Conservation (phyloP, 1,140 invertebrate species). For the Aphelenchoides avenae region DNA sequence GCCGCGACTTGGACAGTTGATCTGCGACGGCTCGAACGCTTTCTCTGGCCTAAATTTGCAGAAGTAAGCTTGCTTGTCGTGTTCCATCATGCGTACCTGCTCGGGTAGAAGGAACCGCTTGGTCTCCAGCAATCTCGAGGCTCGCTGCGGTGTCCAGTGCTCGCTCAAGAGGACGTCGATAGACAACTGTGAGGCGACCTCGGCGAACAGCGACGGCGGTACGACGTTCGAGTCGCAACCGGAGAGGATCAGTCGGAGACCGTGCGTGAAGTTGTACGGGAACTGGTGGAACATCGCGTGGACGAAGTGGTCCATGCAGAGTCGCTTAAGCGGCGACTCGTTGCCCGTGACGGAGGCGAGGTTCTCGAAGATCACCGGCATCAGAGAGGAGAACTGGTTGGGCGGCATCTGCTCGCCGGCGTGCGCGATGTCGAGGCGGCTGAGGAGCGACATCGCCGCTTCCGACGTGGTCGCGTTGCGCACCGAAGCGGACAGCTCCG, state of each 20-base stretch:
- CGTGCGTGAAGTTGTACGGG: conserved; percentile 33
- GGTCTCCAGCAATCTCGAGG: too few species aligned
- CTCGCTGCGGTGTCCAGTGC: conserved; percentile 18
- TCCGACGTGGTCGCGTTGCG: conserved; percentile 22
- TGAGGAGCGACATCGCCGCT: conserved; percentile 24
- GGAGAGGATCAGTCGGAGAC: conserved; percentile 26
- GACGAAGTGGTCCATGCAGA: conserved; percentile 30
- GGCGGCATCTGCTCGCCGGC: conserved; percentile 30
- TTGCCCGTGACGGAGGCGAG: conserved; percentile 22
- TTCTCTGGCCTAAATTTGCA: conserved; percentile 27
- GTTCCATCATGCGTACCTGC: too few species aligned
- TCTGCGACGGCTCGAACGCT: conserved; percentile 27
- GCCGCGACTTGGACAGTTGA: conserved; percentile 27
- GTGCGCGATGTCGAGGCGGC: conserved; percentile 33
- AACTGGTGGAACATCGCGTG: conserved; percentile 40
- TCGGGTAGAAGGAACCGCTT: too few species aligned
- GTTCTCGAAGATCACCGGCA: conserved; percentile 46
- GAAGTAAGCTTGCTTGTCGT: too few species aligned
- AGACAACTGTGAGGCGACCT: conserved; percentile 14
- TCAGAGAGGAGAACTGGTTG: conserved; percentile 33
- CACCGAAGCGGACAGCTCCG: conserved; percentile 29
- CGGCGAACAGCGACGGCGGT: conserved; percentile 18
- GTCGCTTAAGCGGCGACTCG: conserved; percentile 4
- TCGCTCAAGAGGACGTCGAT: conserved; percentile 11
- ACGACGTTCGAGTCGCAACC: conserved; percentile 30